Evolutionary conservation across 2,113 vertebrate species (phyloP).

Genomic region (Lamprotornis superbus): DNA sequence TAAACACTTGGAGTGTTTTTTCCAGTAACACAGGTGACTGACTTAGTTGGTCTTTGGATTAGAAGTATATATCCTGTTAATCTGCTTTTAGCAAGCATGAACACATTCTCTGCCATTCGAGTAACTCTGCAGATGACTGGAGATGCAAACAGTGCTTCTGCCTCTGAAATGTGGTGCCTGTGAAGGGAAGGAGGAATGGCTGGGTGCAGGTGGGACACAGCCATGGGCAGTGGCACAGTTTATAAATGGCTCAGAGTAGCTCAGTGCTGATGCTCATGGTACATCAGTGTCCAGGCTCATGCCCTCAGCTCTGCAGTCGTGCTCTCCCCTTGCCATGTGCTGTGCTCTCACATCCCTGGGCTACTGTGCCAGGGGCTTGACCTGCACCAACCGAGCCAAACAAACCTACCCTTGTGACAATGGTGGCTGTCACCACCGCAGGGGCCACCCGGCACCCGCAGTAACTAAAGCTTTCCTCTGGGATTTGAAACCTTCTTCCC

Average conservation of each 20-base stretch:
- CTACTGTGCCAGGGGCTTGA: not conserved
- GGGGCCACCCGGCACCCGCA: not conserved
- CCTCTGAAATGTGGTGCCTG: accelerated
- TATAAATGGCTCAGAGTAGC: accelerated
- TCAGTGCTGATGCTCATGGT: accelerated
- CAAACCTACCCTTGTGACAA: not conserved
- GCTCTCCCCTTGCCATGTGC: not conserved
- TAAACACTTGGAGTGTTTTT: not conserved
- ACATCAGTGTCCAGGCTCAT: not conserved
- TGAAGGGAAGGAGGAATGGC: not conserved
- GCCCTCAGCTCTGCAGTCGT: accelerated
- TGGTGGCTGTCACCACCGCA: not conserved
- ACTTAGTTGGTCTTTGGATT: not conserved
- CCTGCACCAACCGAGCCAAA: accelerated
- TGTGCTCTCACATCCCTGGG: accelerated
- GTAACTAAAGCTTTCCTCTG: not conserved
- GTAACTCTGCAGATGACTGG: not conserved
- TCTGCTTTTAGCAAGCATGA: not conserved
- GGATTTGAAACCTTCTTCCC: not conserved
- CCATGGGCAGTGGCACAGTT: accelerated
- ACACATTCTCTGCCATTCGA: not conserved
- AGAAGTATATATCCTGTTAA: not conserved
- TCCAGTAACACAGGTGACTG: not conserved
- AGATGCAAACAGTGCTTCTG: not conserved
- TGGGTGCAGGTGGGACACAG: not conserved